phyloP scores from a whole-genome alignment of 2,113 vertebrate species.

The Nesogale talazaci region DNA sequence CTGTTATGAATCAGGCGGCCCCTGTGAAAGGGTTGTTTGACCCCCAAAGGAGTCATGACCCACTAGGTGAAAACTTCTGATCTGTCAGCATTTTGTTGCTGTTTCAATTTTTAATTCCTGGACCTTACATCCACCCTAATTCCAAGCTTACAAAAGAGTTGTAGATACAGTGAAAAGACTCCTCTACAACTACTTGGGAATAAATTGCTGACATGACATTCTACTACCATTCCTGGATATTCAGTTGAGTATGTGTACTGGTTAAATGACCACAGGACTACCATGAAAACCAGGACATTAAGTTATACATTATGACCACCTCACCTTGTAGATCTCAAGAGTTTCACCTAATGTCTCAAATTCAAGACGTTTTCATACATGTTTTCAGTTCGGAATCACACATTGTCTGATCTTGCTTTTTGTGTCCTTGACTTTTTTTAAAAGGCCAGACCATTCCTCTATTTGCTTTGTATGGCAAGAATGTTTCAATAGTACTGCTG shows the following conservation, averaged over 20 bases:
- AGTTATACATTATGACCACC: neutral
- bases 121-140: neutral
- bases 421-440: neutral
- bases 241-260: neutral
- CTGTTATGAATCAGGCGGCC: too few relatives aligned
- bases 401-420: neutral
- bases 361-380: neutral
- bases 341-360: neutral
- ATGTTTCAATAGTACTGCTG: neutral
- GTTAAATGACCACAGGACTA: neutral
- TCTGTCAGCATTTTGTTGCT: neutral
- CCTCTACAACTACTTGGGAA: neutral
- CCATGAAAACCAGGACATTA: neutral
- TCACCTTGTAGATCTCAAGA: neutral
- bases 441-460: neutral
- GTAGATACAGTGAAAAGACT: neutral
- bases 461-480: neutral
- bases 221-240: neutral
- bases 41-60: too few relatives aligned
- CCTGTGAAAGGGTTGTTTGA: too few relatives aligned
- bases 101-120: neutral
- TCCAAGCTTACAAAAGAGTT: conserved; percentile 24
- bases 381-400: neutral
- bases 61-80: too few relatives aligned
- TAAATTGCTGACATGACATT: neutral